Conservation (phyloP, 2,797 vertebrate species). For the Zalophus californianus region DNA sequence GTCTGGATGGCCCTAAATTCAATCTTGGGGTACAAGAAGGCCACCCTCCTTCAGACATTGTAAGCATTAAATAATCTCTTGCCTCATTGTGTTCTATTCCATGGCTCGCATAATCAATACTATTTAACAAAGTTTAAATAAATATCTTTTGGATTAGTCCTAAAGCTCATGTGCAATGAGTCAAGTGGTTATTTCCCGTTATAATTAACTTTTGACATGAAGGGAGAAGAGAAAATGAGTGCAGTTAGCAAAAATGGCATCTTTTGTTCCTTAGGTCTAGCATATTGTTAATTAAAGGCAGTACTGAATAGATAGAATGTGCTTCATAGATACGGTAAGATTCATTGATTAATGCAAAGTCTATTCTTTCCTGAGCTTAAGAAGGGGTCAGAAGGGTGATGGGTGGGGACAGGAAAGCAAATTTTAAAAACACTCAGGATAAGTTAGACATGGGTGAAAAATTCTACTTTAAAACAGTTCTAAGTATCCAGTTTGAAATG, state of each 20-base stretch:
- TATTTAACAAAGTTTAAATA: background rate
- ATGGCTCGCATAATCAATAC: slow-evolving; percentile 44
- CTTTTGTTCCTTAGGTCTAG: slow-evolving; percentile 12
- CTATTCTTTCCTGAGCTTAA: background rate
- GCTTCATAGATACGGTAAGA: slow-evolving; percentile 31
- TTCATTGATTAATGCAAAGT: slow-evolving; percentile 30
- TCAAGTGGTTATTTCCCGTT: background rate
- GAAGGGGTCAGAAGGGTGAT: background rate
- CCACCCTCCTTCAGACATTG: background rate
- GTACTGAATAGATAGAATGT: background rate
- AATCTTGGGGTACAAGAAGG: background rate
- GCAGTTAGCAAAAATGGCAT: background rate
- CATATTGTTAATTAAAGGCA: slow-evolving; percentile 45
- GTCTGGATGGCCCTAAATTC: background rate
- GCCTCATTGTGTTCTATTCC: background rate
- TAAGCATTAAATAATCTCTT: background rate
- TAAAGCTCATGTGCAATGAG: background rate
- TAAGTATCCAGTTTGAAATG: background rate
- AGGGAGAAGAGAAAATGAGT: background rate
- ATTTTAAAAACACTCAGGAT: background rate
- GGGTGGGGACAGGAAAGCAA: background rate
- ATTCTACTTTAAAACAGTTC: background rate
- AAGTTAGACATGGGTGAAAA: background rate
- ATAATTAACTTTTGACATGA: slow-evolving; percentile 9
- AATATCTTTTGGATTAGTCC: background rate